Conservation (phyloP, 1,140 invertebrate species). For the Archivesica marissinica region DNA sequence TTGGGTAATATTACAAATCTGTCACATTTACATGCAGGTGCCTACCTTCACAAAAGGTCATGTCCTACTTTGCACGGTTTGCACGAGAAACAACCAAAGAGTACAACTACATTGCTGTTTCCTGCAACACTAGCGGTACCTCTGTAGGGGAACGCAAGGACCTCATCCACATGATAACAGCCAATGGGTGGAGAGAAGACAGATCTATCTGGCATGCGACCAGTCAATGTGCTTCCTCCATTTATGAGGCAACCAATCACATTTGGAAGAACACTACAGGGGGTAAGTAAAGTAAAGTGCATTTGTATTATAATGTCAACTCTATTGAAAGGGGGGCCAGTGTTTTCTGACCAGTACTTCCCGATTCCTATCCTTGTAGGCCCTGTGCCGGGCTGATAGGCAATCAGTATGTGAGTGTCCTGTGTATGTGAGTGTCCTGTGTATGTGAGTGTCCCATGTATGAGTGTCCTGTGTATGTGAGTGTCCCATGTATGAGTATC, state of each 20-base stretch:
- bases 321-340: too few species aligned
- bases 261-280: constrained; percentile 71
- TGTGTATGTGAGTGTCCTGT: too few species aligned
- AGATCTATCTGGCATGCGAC: constrained; percentile 76
- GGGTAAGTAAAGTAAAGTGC: constrained; percentile 62
- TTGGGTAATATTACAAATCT: too few species aligned
- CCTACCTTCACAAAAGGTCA: constrained; percentile 76
- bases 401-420: too few species aligned
- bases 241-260: constrained; percentile 74
- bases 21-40: constrained; percentile 69
- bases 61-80: constrained; percentile 77
- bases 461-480: too few species aligned
- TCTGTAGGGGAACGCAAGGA: constrained; percentile 70
- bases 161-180: constrained; percentile 77
- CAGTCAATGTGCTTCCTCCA: constrained; percentile 77
- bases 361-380: too few species aligned
- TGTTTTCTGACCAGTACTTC: too few species aligned
- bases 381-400: too few species aligned
- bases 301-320: too few species aligned
- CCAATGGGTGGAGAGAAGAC: constrained; percentile 81
- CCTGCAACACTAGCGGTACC: constrained; percentile 73
- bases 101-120: constrained; percentile 79
- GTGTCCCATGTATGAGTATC: too few species aligned
- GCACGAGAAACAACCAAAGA: constrained; percentile 75
- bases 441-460: too few species aligned